Percentiles rank a stretch among this genome's conserved stretches.
phyloP scores from a whole-genome alignment of 2,888 invertebrate species.

The Ceraclea dissimilis region DNA sequence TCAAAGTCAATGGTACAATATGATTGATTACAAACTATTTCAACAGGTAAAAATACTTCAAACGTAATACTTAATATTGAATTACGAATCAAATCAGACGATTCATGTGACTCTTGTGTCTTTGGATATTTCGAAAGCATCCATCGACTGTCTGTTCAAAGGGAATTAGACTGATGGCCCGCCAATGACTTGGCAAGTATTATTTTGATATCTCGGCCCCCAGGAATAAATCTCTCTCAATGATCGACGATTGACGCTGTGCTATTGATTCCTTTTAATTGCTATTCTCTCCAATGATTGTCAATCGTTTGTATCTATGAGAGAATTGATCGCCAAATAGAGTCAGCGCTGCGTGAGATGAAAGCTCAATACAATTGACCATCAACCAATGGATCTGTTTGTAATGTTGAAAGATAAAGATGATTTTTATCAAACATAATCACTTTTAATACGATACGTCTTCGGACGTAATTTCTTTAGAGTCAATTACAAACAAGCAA shows the following conservation, averaged over 20 bases:
- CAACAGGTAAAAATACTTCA: too few relatives aligned
- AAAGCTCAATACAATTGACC: neutral
- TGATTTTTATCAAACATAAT: too few relatives aligned
- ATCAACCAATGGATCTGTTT: neutral
- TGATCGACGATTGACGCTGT: conserved; percentile 22
- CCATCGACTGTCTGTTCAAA: conserved; percentile 39
- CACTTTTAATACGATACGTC: too few relatives aligned
- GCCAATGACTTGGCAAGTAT: conserved; percentile 36
- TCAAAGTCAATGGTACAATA: too few relatives aligned
- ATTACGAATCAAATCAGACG: neutral
- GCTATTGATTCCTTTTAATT: conserved; percentile 27
- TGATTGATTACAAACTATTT: too few relatives aligned
- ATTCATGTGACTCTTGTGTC: conserved; percentile 3
- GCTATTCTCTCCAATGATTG: conserved; percentile 20
- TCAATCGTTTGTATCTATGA: conserved; percentile 4
- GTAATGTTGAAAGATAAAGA: too few relatives aligned
- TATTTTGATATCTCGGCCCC: conserved; percentile 9
- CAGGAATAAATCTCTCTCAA: conserved; percentile 5
- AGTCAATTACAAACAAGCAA: too few relatives aligned
- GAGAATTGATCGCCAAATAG: neutral
- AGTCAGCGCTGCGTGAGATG: conserved; percentile 4
- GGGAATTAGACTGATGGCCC: conserved; percentile 43
- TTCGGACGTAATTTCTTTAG: too few relatives aligned
- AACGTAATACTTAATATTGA: too few relatives aligned
- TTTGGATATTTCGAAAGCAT: neutral